A percentile compares a stretch with the other conserved stretches of the same genome.
Evolutionary conservation across 2,888 invertebrate genomes (phyloP).

Genomic region (Pseudococcus viburni): DNA sequence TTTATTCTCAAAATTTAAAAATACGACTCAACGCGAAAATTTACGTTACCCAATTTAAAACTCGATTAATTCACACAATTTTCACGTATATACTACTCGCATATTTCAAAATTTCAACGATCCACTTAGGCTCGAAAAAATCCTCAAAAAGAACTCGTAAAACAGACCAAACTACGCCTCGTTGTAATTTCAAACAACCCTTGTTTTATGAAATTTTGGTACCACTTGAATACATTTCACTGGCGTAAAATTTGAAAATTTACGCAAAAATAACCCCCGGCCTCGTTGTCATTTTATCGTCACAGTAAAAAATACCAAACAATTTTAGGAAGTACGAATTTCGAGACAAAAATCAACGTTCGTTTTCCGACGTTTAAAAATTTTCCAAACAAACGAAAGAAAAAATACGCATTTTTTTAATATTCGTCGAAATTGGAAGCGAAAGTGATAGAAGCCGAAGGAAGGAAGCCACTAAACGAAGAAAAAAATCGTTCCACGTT

Average conservation of each 20-base stretch:
- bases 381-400: not conserved
- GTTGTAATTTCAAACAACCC: not conserved
- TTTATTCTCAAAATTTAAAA: too few relatives aligned
- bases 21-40: too few relatives aligned
- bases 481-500: not conserved
- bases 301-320: not conserved
- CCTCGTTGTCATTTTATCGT: not conserved
- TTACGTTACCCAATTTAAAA: too few relatives aligned
- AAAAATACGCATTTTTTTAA: not conserved
- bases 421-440: conserved; percentile 2
- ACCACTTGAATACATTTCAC: not conserved
- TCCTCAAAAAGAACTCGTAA: not conserved
- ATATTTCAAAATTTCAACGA: too few relatives aligned
- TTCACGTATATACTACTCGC: too few relatives aligned
- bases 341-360: not conserved
- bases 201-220: not conserved
- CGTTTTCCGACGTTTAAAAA: not conserved
- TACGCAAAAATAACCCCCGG: not conserved
- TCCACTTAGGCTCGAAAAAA: too few relatives aligned
- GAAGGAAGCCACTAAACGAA: not conserved
- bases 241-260: not conserved
- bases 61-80: too few relatives aligned
- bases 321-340: not conserved
- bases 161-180: not conserved
- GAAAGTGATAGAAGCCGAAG: not conserved